phyloP scores from a whole-genome alignment of 2,888 invertebrate genomes.

The Athalia circularis region DNA sequence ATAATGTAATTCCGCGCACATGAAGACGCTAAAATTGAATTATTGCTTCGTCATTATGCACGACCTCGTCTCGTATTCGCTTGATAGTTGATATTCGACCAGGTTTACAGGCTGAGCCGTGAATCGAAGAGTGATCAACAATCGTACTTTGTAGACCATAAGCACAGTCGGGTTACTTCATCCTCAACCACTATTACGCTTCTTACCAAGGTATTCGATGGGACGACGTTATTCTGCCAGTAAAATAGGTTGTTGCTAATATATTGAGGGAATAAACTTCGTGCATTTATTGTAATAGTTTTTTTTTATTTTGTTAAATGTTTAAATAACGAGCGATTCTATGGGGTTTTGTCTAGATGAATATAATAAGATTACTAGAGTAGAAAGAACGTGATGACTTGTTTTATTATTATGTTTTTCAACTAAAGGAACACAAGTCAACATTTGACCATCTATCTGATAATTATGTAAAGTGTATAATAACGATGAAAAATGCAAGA shows the following conservation, averaged over 20 bases:
- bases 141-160: neutral
- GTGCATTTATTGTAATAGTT: neutral
- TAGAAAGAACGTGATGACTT: neutral
- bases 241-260: neutral
- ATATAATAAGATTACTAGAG: neutral
- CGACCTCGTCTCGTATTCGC: neutral
- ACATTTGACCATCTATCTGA: neutral
- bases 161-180: neutral
- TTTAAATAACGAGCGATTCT: neutral
- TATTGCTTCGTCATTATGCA: neutral
- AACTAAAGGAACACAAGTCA: neutral
- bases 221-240: constrained; percentile 34
- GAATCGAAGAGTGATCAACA: neutral
- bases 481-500: constrained; percentile 23
- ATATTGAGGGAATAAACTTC: neutral
- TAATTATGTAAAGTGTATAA: neutral
- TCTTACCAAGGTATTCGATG: constrained; percentile 4
- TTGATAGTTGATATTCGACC: no score
- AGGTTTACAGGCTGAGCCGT: no score
- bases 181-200: neutral
- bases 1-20: no score
- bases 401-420: neutral
- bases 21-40: no score
- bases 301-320: neutral
- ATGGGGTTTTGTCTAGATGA: neutral